Evolutionary conservation across 1,140 invertebrate genomes (phyloP).

Genomic region (Drosophila hydei): DNA sequence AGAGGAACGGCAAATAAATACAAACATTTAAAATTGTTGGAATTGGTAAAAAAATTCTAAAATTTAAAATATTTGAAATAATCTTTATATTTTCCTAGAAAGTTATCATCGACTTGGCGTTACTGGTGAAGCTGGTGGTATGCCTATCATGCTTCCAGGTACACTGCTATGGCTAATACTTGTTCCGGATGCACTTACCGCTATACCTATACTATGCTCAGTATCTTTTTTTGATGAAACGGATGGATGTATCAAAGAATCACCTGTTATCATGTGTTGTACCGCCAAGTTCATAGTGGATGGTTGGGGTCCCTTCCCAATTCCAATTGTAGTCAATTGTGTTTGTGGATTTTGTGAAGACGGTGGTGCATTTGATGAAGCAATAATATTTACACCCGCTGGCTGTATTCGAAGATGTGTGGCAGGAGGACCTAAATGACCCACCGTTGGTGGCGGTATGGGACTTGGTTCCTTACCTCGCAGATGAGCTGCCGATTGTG

Average conservation of each 20-base stretch:
- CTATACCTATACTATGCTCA: conserved; percentile 58
- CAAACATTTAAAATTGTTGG: conserved; percentile 31
- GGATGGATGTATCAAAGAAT: conserved; percentile 51
- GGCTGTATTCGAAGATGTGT: conserved; percentile 82
- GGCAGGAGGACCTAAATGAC: conserved; percentile 84
- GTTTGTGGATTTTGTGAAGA: conserved; percentile 31
- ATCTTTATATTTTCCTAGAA: conserved; percentile 31
- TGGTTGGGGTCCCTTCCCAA: conserved; percentile 41
- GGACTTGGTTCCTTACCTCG: conserved; percentile 87
- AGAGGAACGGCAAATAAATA: conserved; percentile 31
- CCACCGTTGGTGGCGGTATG: conserved; percentile 84
- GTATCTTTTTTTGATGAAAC: conserved; percentile 62
- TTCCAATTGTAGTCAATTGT: conserved; percentile 37
- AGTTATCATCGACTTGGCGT: conserved; percentile 78
- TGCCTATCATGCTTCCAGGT: conserved; percentile 62
- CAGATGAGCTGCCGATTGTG: conserved; percentile 85
- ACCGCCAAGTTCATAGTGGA: conserved; percentile 60
- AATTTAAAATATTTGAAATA: conserved; percentile 58
- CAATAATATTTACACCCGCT: conserved; percentile 27
- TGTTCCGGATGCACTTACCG: conserved; percentile 45
- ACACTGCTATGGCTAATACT: conserved; percentile 49
- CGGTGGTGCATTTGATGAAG: conserved; percentile 26
- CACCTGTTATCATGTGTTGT: conserved; percentile 73
- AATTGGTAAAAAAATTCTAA: conserved; percentile 62
- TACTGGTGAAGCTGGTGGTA: conserved; percentile 62